Base-by-base conservation (phyloP, 2,113 vertebrate genomes). In the Rhombomys opimus region DNA sequence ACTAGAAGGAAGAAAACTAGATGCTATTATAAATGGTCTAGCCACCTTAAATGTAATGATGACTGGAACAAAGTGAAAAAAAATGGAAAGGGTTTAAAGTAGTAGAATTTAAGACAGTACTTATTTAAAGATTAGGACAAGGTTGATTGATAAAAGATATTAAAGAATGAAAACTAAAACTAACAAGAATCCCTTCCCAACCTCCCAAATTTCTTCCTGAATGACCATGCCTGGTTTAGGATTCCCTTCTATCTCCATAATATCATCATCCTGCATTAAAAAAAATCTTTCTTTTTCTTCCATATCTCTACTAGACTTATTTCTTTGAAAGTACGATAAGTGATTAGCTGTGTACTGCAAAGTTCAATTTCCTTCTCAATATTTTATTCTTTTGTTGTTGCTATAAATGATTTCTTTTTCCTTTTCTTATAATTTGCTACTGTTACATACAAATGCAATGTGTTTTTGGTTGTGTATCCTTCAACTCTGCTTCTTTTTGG, bases 51-150 rank as follows among this genome's bases (percentile, higher is more conserved):
- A 85, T 11, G 81, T n/a, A 50, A 92, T 92, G 41, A 81, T 30
- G 35, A 95, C 78, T 82, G 32, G 18, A 91, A 30, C 54, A 65
- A 68, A 90, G 12, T 59, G n/a, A 70, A 77, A 88, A 86, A 88
- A 57, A 57, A 2, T 52, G 50, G 30, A 30, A 80, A 54, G 5
- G 25, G 27, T 1, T 65, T 46, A 70, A 96, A 70, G 59, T 82
- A 46, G 5, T 32, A 63, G 38, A 13, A 52, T 89, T 93, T 91
- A 95, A 81, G 32, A 78, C 65, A 63, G 9, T 59, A 77, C 27
- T 96, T 95, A 67, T 73, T 96, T 95, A 77, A 87, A 68, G 10
- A 78, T 87, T 86, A 54, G 12, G n/a, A 9, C 32, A 94, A 27
- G 2, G 4, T 65, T 30, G 0, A 4, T 52, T 93, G 41, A 89